Evolutionary conservation across 2,113 vertebrate genomes (phyloP).

Genomic region (Emydura subglobosa): DNA sequence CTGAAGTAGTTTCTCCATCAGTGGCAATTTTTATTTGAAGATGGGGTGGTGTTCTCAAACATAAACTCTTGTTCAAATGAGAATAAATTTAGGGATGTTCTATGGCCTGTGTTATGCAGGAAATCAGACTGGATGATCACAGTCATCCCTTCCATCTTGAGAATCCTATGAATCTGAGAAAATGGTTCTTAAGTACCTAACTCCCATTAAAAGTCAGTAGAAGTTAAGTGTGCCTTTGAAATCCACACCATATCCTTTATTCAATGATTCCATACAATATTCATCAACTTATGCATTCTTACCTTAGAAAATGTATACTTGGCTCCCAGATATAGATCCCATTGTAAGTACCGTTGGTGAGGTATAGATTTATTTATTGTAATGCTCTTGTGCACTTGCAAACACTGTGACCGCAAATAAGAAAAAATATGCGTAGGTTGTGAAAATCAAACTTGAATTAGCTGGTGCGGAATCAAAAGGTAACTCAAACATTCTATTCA

Average conservation of each 20-base stretch:
- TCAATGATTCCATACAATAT: neutral
- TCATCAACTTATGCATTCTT: neutral
- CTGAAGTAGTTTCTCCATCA: neutral
- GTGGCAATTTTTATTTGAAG: neutral
- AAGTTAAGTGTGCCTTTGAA: conserved; percentile 14
- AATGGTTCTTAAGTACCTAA: neutral
- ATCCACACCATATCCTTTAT: neutral
- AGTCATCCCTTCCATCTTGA: neutral
- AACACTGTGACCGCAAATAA: neutral
- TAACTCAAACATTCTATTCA: neutral
- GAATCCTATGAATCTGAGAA: neutral
- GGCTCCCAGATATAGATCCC: neutral
- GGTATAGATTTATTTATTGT: conserved; percentile 14
- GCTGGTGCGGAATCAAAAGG: neutral
- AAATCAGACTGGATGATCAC: neutral
- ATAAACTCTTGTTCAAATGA: neutral
- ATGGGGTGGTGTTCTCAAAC: neutral
- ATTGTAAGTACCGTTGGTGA: neutral
- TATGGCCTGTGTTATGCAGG: neutral
- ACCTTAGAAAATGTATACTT: neutral
- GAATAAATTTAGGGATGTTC: neutral
- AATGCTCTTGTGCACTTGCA: rapidly evolving
- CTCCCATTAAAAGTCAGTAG: neutral
- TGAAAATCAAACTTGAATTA: neutral
- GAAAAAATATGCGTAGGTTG: neutral